Evolutionary conservation across 2,797 vertebrate genomes (phyloP).

Genomic region (Neosalanx taihuensis): DNA sequence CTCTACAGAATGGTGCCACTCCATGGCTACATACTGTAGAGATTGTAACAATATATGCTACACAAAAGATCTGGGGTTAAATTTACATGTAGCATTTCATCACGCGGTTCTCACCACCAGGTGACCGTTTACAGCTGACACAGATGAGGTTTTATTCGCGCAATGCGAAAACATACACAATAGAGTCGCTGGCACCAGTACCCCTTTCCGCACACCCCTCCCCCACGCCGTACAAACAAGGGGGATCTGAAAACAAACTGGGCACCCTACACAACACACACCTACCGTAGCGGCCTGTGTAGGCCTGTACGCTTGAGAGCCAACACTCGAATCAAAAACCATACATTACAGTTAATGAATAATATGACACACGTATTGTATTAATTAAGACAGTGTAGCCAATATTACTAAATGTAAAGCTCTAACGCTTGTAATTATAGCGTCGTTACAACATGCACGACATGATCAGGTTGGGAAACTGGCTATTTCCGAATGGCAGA

Average conservation of each 20-base stretch:
- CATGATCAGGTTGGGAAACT: background rate
- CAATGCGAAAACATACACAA: conserved; percentile 28
- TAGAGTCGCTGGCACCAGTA: conserved; percentile 14
- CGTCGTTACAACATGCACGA: background rate
- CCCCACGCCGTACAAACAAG: conserved; percentile 38
- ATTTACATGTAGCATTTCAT: too few relatives aligned
- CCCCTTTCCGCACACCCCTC: conserved; percentile 19
- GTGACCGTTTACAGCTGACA: background rate
- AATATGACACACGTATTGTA: background rate
- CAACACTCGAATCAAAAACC: background rate
- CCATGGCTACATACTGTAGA: too few relatives aligned
- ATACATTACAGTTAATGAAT: background rate
- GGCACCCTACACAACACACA: background rate
- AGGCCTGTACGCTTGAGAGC: background rate
- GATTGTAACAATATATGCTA: background rate
- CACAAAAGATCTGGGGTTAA: background rate
- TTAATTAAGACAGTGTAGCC: background rate
- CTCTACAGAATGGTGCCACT: too few relatives aligned
- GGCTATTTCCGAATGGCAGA: background rate
- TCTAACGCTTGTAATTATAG: background rate
- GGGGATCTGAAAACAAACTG: conserved; percentile 28
- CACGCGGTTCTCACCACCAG: background rate
- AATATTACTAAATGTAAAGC: background rate
- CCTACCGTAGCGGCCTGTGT: background rate
- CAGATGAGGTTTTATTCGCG: background rate